A percentile compares a stretch with the other conserved stretches of the same genome.
phyloP scores from a whole-genome alignment of 2,797 vertebrate genomes.

The Eulemur rubriventer region DNA sequence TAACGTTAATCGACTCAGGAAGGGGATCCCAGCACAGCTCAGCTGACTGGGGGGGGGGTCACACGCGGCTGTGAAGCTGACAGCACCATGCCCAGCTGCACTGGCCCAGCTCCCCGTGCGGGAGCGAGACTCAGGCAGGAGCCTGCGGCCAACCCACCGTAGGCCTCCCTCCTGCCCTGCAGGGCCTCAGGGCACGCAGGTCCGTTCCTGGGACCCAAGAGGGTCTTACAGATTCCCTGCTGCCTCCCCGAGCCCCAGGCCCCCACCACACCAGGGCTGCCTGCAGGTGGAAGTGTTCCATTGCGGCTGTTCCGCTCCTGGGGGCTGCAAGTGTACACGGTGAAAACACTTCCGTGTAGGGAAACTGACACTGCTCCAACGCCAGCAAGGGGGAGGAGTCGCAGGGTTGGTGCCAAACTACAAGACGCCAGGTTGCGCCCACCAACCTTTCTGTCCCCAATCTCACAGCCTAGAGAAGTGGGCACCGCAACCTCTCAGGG shows the following conservation, averaged over 20 bases:
- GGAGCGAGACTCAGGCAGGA: neutral
- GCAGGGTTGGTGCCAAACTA: neutral
- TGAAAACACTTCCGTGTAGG: too few species aligned
- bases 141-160: neutral
- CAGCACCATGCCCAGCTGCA: neutral
- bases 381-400: neutral
- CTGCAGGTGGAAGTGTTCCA: neutral
- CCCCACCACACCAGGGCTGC: neutral
- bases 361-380: neutral
- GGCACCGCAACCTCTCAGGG: too few species aligned
- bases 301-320: neutral
- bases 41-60: neutral
- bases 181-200: neutral
- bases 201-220: neutral
- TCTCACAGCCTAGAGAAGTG: neutral
- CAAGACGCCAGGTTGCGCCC: rapidly evolving
- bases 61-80: neutral
- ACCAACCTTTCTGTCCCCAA: neutral
- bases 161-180: neutral
- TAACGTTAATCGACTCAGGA: rapidly evolving
- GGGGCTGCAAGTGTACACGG: neutral
- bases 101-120: neutral
- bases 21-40: neutral
- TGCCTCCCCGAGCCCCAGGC: neutral
- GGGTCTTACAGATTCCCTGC: neutral